phyloP scores from a whole-genome alignment of 2,888 invertebrate genomes.

The Zootermopsis nevadensis region DNA sequence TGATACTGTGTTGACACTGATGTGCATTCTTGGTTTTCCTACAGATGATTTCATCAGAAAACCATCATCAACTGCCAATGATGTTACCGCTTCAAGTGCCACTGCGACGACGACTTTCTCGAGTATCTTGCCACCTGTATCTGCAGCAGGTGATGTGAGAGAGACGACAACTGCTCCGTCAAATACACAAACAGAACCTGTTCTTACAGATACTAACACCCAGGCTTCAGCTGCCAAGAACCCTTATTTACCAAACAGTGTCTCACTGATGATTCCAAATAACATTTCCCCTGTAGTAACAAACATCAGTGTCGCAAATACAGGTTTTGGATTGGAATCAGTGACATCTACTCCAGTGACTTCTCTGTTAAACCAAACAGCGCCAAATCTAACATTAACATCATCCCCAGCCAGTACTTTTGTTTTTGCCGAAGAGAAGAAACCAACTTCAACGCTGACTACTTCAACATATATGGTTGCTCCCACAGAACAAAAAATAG shows the following conservation, averaged over 20 bases:
- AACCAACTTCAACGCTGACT: not conserved
- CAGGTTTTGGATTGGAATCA: not conserved
- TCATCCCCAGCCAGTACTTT: not conserved
- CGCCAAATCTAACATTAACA: not conserved
- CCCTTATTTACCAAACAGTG: not conserved
- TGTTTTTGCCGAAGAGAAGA: not conserved
- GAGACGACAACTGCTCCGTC: not conserved
- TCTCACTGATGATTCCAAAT: too few species aligned
- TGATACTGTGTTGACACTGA: not conserved
- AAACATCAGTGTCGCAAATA: not conserved
- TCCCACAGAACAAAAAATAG: not conserved
- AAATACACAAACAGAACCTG: too few species aligned
- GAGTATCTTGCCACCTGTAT: not conserved
- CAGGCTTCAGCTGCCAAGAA: not conserved
- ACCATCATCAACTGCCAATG: not conserved
- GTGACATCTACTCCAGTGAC: not conserved
- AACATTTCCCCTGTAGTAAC: not conserved
- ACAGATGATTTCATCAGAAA: not conserved
- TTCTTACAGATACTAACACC: not conserved
- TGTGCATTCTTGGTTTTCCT: not conserved
- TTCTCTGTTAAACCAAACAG: not conserved
- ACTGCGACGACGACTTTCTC: not conserved
- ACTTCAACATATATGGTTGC: not conserved
- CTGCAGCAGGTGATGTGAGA: not conserved
- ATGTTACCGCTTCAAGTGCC: not conserved